A percentile compares a stretch with the other conserved stretches of the same genome.
These are phyloP conservation scores for Oreochromis spilurus DNA, from an alignment of 2,113 vertebrate genomes.

Conservation along the genomic window DNA sequence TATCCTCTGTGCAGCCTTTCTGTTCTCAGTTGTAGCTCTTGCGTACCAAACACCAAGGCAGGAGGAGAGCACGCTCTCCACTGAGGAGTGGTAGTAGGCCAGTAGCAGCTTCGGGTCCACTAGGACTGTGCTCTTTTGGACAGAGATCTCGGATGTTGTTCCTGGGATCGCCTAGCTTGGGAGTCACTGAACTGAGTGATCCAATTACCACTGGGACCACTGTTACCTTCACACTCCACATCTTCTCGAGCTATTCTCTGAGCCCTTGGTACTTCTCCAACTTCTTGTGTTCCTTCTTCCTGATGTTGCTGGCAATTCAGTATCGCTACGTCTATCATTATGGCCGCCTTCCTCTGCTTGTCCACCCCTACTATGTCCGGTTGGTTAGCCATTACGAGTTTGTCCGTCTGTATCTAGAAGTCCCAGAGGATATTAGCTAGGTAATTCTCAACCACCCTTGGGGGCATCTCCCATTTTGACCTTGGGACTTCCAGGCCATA, in stretches of 20 bases:
- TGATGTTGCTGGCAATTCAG: neutral
- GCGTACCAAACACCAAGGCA: neutral
- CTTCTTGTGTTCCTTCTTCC: neutral
- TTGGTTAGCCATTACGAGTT: neutral
- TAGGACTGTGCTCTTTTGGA: neutral
- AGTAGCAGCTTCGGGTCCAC: neutral
- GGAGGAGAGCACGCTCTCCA: neutral
- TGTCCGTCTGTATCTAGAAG: neutral
- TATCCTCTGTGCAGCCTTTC: neutral
- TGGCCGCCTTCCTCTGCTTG: rapidly evolving
- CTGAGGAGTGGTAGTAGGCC: neutral
- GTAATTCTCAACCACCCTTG: neutral
- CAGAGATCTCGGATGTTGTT: neutral
- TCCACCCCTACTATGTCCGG: neutral
- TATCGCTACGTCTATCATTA: rapidly evolving
- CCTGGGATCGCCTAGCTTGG: rapidly evolving
- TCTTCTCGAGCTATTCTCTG: neutral
- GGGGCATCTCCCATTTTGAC: neutral
- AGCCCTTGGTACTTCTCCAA: neutral
- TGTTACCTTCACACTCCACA: neutral
- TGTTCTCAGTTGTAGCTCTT: neutral
- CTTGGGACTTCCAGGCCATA: neutral
- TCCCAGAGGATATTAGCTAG: neutral
- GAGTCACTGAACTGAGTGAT: rapidly evolving
- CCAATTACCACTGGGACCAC: rapidly evolving